Conservation (phyloP, 2,797 vertebrate species). For the Eulemur mongoz region DNA sequence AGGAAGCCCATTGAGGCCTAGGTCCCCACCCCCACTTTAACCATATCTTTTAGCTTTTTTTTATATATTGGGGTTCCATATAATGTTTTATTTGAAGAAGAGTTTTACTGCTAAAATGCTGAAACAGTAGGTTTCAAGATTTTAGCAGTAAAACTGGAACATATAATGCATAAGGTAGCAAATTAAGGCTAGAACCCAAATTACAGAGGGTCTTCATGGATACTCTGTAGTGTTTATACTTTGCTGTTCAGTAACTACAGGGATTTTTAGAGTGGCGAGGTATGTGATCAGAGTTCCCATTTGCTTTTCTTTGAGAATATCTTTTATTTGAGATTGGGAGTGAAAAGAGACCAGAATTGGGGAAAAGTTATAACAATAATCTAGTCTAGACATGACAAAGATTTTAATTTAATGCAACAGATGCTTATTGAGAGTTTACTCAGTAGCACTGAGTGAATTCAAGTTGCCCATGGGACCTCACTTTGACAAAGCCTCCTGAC, state of each 20-base stretch:
- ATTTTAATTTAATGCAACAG: not conserved
- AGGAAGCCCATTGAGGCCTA: not conserved
- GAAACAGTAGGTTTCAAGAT: not conserved
- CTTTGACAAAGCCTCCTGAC: not conserved
- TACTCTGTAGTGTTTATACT: not conserved
- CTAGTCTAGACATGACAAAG: not conserved
- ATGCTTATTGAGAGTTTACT: not conserved
- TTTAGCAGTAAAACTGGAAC: not conserved
- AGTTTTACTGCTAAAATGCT: conserved; percentile 12
- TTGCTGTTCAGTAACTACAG: not conserved
- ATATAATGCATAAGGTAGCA: not conserved
- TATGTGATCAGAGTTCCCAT: not conserved
- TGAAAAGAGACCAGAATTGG: not conserved
- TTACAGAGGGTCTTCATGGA: not conserved
- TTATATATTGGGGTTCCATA: not conserved
- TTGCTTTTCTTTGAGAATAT: conserved; percentile 10
- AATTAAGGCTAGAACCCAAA: not conserved
- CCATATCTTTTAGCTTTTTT: not conserved
- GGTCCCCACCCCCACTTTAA: not conserved
- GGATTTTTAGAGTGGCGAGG: not conserved
- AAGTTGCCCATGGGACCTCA: not conserved
- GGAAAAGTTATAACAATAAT: not conserved
- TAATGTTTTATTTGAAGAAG: not conserved
- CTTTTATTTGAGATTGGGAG: not conserved
- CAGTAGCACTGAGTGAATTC: not conserved